phyloP scores from a whole-genome alignment of 1,140 invertebrate species.

The Acyrthosiphon pisum region DNA sequence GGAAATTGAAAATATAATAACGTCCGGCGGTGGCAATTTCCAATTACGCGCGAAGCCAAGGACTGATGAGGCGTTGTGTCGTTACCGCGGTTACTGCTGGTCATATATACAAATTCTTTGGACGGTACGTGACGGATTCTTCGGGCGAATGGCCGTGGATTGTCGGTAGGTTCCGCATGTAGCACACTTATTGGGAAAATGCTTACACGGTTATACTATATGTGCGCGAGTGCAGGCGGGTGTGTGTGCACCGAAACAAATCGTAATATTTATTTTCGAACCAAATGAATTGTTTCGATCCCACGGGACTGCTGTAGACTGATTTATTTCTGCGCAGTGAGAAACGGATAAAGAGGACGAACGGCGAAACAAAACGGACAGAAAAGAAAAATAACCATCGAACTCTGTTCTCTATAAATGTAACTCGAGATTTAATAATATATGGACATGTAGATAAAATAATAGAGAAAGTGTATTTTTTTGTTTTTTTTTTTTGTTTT shows the following conservation, averaged over 20 bases:
- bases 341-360: not conserved
- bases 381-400: not conserved
- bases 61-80: not conserved
- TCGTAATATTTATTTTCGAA: conserved; percentile 24
- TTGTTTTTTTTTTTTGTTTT: not conserved
- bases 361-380: not conserved
- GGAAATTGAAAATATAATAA: conserved; percentile 48
- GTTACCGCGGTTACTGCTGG: not conserved
- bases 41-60: not conserved
- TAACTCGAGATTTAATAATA: conserved; percentile 7
- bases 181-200: not conserved
- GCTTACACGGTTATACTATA: not conserved
- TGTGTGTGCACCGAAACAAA: not conserved
- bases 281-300: conserved; percentile 2
- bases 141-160: not conserved
- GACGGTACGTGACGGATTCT: not conserved
- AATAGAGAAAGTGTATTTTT: not conserved
- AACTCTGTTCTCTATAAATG: not conserved
- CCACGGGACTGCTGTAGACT: not conserved
- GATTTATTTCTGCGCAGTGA: not conserved
- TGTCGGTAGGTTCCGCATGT: not conserved
- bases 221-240: too few species aligned
- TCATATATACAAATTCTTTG: not conserved
- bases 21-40: not conserved
- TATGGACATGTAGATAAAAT: not conserved